These are phyloP conservation scores for Patiria pectinifera DNA, from an alignment of 53 echinoderm and acorn worm genomes.

Conservation along the genomic window DNA sequence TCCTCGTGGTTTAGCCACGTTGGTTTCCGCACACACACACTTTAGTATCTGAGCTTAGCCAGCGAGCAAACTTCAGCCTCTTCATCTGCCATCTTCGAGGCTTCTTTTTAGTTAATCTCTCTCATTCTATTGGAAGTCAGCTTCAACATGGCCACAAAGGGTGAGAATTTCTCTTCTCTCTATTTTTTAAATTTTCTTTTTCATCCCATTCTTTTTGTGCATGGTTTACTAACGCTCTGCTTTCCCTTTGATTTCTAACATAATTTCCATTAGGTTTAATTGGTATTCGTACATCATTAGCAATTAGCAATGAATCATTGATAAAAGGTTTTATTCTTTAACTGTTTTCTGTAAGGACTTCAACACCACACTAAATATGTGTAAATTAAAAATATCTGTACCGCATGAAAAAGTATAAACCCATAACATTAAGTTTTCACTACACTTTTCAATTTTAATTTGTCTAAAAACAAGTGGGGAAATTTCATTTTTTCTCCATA, in stretches of 20 bases:
- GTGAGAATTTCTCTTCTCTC: conserved; percentile 45
- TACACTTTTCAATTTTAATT: background rate
- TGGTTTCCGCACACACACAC: conserved; percentile 31
- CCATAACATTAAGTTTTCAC: background rate
- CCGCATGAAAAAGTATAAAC: no score
- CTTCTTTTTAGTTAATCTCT: conserved; percentile 3
- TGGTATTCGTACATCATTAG: background rate
- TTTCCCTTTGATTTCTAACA: background rate
- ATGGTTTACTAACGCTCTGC: background rate
- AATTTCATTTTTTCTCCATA: background rate
- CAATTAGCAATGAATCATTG: background rate
- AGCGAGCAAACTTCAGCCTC: conserved; percentile 7
- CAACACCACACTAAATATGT: background rate
- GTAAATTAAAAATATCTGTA: no score
- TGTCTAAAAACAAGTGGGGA: background rate
- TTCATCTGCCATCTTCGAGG: background rate
- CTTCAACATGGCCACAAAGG: conserved; percentile 53
- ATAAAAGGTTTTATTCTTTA: no score
- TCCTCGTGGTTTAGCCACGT: conserved; percentile 46
- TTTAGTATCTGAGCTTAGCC: conserved; percentile 1
- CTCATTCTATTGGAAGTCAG: background rate
- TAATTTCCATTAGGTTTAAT: background rate
- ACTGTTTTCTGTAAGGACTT: background rate
- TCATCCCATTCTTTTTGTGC: background rate
- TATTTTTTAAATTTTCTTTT: background rate